Base-by-base conservation (phyloP, 2,888 invertebrate genomes). In the Spodoptera picta region DNA sequence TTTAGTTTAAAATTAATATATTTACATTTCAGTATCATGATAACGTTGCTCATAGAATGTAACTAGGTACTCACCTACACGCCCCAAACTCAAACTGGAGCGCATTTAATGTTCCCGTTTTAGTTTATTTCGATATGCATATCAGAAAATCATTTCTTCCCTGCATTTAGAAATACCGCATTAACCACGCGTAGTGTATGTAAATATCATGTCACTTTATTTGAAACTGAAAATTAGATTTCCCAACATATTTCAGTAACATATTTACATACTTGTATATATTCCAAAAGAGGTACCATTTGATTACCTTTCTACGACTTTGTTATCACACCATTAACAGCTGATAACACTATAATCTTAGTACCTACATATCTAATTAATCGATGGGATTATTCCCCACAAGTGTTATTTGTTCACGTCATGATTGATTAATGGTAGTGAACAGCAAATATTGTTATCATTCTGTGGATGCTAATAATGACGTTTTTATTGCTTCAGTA, bases 321-420 rank as follows among this genome's bases (percentile, higher is more conserved):
- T 53, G 72, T 70, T 84, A 84, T 84, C 84, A 67, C 60, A 59
- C 70, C 70, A 79, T 84, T 83, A 83, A 80, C 70, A 57, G 67
- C 50, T 64, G 80, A 79, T 79, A 79, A 73, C 69, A 62, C 14
- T 63, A 59, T 69, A 63, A 79, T 75, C 60, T 64, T 62, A 56
- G 63, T 71, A 24, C 36, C 36, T 47, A 70, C 63, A 72, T 70
- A 68, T 71, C 73, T 80, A 79, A 84, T 82, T 80, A 81, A 77
- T 77, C 81, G 77, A 80, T 78, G 70, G 75, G 67, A 71, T 63
- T 61, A 76, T 76, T 70, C 68, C 46, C 57, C 60, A 65, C 71
- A 63, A 82, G 77, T 77, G 75, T 51, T 77, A 64, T 81, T 79
- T 77, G 72, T 72, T 69, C 56, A 72, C 53, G 69, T 71, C 59